These are phyloP conservation scores for Dermochelys coriacea DNA, from an alignment of 2,797 vertebrate species.

Conservation along the genomic window DNA sequence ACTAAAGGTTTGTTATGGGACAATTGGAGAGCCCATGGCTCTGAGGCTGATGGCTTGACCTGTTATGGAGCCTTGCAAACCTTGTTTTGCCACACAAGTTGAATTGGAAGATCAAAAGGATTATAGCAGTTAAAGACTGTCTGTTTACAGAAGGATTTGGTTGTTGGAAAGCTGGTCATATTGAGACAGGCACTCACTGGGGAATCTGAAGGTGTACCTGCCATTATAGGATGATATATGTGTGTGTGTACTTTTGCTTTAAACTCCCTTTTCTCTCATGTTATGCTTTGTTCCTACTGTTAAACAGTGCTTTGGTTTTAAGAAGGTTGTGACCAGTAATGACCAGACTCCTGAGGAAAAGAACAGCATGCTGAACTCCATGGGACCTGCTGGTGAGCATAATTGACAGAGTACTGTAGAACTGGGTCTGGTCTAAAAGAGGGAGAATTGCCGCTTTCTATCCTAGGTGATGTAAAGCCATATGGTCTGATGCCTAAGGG, in stretches of 20 bases:
- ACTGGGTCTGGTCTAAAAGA: not conserved
- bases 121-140: not conserved
- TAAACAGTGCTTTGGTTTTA: too few relatives aligned
- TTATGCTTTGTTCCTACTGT: too few relatives aligned
- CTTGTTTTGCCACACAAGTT: not conserved
- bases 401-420: not conserved
- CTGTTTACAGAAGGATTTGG: not conserved
- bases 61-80: too few relatives aligned
- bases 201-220: not conserved
- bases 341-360: too few relatives aligned
- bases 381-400: not conserved
- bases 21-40: not conserved
- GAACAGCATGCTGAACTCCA: too few relatives aligned
- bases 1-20: not conserved
- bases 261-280: too few relatives aligned
- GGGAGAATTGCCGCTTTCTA: not conserved
- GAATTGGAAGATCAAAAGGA: not conserved
- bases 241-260: too few relatives aligned
- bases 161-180: not conserved
- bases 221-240: too few relatives aligned
- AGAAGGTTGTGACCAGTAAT: too few relatives aligned
- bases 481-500: not conserved
- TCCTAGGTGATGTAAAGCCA: not conserved
- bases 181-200: not conserved
- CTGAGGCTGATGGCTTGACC: not conserved